Conservation (phyloP, 2,888 invertebrate genomes). For the Habrosyne pyritoides region DNA sequence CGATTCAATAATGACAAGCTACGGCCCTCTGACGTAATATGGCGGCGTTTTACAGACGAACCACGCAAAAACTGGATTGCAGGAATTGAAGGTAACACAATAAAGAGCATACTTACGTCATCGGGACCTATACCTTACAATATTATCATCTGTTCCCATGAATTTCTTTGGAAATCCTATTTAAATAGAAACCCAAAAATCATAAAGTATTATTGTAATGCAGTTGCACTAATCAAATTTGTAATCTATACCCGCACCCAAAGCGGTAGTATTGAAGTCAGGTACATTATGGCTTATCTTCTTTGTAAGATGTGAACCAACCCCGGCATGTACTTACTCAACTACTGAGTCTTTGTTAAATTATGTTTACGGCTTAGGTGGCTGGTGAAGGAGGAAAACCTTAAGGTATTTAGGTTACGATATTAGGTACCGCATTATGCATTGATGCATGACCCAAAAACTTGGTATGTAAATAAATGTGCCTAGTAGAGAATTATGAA, state of each 20-base stretch:
- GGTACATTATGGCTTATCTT: neutral
- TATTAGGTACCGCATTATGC: too few relatives aligned
- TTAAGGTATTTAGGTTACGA: too few relatives aligned
- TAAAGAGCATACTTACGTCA: slow-evolving; percentile 48
- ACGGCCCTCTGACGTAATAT: slow-evolving; percentile 59
- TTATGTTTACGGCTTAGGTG: too few relatives aligned
- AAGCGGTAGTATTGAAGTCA: neutral
- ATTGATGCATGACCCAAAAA: too few relatives aligned
- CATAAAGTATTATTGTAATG: slow-evolving; percentile 57
- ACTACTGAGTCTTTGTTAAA: too few relatives aligned
- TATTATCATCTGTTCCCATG: slow-evolving; percentile 51
- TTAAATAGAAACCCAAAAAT: slow-evolving; percentile 40
- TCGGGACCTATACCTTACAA: slow-evolving; percentile 21
- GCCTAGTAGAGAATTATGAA: too few relatives aligned
- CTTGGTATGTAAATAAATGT: too few relatives aligned
- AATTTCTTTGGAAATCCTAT: slow-evolving; percentile 59
- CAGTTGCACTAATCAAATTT: slow-evolving; percentile 8
- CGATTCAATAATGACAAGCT: slow-evolving; percentile 67
- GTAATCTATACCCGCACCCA: neutral
- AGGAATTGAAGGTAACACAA: slow-evolving; percentile 62
- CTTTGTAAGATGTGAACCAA: too few relatives aligned
- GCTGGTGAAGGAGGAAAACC: too few relatives aligned
- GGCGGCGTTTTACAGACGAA: slow-evolving; percentile 53
- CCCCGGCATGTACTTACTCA: too few relatives aligned
- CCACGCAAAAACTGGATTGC: slow-evolving; percentile 64